Evolutionary conservation across 1,140 invertebrate species (phyloP), one percentile per base, ranked within the genome.

Genomic region (Cylas formicarius): DNA sequence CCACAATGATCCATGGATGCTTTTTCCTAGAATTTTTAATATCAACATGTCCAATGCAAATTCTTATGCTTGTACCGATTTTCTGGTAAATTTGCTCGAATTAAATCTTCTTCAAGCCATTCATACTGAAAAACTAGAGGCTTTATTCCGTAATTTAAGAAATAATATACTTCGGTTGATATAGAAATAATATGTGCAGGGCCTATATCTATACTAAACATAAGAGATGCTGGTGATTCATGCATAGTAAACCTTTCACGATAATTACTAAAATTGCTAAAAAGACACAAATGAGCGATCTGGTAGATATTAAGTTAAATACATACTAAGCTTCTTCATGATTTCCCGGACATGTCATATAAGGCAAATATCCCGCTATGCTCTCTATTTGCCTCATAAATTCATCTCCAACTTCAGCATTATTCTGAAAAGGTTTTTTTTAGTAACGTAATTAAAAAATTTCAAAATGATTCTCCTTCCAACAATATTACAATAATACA

Each of bases 111-210:
- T 32, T 81, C 73, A 4, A 98, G 71, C 92, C 93, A 98, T 21
- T 87, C 71, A 61, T 85, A 97, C 65, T 98, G 94, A 48, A 81
- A 78, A 5, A 83, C 67, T 7, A 96, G 62, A 55, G 84, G 81
- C 56, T 88, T 84, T 19, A 89, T 62, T 5, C 92, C 93, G 66
- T 88, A 95, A 48, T 91, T 73, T 28, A 87, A 68, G 63, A 84
- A 97, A 66, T 94, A 98, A 64, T 97, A 98, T 48, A 84, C 83
- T 71, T 99, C 96, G 0, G 95, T 97, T 42, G 87, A 90, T 40
- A 98, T 80, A 7, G 80, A 83, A 27, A 96, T 78, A 51, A 95
- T 87, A 69, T 97, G 94, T 7, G 88, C 78, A 6, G 90, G 88
- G 1, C 95, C 95, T 47, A 97, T 65, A 63, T 97, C 79, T 58